Base-by-base conservation (phyloP, 2,113 vertebrate species). In the Chaenocephalus aceratus region DNA sequence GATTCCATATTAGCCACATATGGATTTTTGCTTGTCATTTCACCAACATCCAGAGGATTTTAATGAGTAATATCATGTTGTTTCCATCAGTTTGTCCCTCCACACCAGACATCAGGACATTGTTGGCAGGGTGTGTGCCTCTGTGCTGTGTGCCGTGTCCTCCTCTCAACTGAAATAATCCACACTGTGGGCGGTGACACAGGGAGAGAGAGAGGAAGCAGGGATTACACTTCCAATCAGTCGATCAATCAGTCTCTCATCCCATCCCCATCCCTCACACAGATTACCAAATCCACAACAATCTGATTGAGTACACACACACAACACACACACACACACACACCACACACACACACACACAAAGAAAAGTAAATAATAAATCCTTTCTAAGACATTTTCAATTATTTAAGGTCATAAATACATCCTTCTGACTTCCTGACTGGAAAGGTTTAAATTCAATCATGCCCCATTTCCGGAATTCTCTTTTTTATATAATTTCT, bases 151-250 rank as follows among this genome's bases (percentile, higher is more conserved):
- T 21, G 30, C 26, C 36, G 36, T 41, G 36, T 41, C 36, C 36
- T 41, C 73, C 69, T 79, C 78, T 48, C 34, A 23, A 21, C 51
- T 70, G 88, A 76, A 79, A 68, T 94, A 93, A 92, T 92, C 91
- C 86, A 68, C 76, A 53, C 53, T 87, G 75, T 71, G 83, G 59
- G 10, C 21, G 36, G 87, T 21, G 72, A 77, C 68, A 53, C 1
- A 72, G 13, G 72, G 46, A 69, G 21, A 70, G 73, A 58, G 60
- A 51, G 30, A 56, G 74, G 41, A 53, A 65, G 44, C 14, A 58
- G 51, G 84, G 89, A 92, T 91, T 89, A 89, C 3, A 44, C 26
- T 41, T 80, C 62, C 74, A 74, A 80, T 89, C 79, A 79, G 71
- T 80, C 45, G 1, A 82, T 82, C 87, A 83, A 80, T 72, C 75